These are phyloP conservation scores for Lepidurus arcticus DNA, from an alignment of 1,140 invertebrate species.

Conservation along the genomic window DNA sequence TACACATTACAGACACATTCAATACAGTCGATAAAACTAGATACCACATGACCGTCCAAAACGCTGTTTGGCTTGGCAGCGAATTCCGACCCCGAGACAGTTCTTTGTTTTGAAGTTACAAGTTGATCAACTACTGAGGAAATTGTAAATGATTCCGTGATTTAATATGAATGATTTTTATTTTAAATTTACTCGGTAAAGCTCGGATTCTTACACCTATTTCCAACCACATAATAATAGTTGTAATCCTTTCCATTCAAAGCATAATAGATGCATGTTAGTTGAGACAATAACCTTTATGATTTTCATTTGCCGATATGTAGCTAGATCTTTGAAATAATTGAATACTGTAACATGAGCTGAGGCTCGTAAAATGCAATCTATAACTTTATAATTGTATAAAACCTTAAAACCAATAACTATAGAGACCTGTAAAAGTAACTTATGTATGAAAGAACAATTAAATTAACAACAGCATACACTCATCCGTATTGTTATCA, in stretches of 20 bases:
- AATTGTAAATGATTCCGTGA: conserved; percentile 13
- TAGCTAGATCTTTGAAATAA: no score
- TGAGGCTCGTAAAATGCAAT: no score
- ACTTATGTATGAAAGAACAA: no score
- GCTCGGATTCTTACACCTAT: not conserved
- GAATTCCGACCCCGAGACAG: conserved; percentile 43
- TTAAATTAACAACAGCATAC: no score
- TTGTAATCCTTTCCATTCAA: conserved; percentile 44
- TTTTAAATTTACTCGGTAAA: conserved; percentile 17
- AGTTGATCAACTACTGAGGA: conserved; percentile 39
- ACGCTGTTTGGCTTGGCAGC: conserved; percentile 39
- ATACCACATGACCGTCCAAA: conserved; percentile 46
- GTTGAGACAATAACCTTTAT: conserved; percentile 25
- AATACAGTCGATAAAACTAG: conserved; percentile 41
- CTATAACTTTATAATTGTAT: no score
- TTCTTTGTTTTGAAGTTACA: conserved; percentile 37
- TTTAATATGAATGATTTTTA: not conserved
- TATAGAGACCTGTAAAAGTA: no score
- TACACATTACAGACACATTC: conserved; percentile 23
- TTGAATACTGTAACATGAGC: no score
- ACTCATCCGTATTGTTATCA: no score
- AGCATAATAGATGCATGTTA: no score
- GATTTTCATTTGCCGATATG: no score
- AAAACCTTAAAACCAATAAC: no score
- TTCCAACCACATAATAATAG: conserved; percentile 42